A percentile compares a stretch with the other conserved stretches of the same genome.
phyloP scores from a whole-genome alignment of 2,797 vertebrate species.

The Lepidocolaptes lacrymiger region DNA sequence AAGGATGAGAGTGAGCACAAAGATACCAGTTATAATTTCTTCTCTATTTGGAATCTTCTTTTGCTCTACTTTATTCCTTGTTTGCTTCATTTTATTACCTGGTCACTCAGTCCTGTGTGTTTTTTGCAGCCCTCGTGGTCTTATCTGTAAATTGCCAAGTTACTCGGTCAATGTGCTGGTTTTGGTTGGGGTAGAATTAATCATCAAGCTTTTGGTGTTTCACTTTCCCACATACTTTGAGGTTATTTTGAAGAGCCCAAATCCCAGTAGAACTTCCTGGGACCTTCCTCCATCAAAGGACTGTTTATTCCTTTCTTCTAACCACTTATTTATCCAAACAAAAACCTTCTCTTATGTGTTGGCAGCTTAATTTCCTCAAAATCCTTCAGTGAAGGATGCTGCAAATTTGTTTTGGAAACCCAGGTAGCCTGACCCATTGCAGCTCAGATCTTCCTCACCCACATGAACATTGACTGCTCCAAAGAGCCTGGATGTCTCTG shows the following conservation, averaged over 20 bases:
- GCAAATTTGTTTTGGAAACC: background rate
- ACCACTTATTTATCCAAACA: background rate
- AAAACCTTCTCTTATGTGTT: background rate
- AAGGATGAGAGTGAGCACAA: background rate
- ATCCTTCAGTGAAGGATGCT: background rate
- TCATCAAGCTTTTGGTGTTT: background rate
- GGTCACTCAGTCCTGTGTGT: fast-evolving
- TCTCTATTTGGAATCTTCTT: background rate
- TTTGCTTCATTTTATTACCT: background rate
- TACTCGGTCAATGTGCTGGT: background rate
- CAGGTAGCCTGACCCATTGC: background rate
- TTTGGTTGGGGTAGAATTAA: background rate
- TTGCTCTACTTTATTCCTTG: background rate
- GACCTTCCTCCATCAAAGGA: background rate
- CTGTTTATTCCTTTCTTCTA: background rate
- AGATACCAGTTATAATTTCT: fast-evolving
- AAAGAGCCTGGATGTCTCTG: fast-evolving
- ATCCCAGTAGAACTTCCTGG: background rate
- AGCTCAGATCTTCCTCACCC: background rate
- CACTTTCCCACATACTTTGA: background rate
- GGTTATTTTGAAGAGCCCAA: background rate
- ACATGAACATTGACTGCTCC: background rate
- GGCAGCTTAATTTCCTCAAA: background rate
- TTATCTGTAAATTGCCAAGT: background rate
- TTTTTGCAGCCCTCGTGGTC: background rate